These are phyloP conservation scores for Euura saliciscinereae DNA, from an alignment of 1,140 invertebrate species.

Conservation along the genomic window DNA sequence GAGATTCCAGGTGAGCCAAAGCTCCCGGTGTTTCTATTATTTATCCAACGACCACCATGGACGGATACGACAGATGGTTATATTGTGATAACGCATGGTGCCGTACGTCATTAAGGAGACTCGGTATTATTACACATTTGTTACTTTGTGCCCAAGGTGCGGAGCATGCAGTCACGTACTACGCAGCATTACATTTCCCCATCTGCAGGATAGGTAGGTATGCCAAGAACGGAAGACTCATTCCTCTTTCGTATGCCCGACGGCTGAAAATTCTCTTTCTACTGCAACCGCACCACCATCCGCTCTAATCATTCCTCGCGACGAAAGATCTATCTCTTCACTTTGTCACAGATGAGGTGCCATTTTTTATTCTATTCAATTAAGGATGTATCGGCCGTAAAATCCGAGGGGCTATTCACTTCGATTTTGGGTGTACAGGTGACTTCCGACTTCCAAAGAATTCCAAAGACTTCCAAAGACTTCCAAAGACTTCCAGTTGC, in stretches of 20 bases:
- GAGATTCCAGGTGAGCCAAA: not conserved
- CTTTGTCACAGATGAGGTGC: too few species aligned
- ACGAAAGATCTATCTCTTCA: too few species aligned
- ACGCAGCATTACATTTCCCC: not conserved
- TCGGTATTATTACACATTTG: not conserved
- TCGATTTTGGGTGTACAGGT: too few species aligned
- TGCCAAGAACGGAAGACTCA: not conserved
- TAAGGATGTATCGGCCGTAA: too few species aligned
- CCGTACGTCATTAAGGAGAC: not conserved
- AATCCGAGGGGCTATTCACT: too few species aligned
- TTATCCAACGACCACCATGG: not conserved
- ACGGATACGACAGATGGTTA: not conserved
- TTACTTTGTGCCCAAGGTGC: not conserved
- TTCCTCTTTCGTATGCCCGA: not conserved
- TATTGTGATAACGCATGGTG: not conserved
- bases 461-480: too few species aligned
- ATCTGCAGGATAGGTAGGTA: not conserved
- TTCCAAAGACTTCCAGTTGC: too few species aligned
- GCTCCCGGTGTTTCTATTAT: not conserved
- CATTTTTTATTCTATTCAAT: too few species aligned
- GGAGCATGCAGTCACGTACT: too few species aligned
- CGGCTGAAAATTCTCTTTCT: not conserved
- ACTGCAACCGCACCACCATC: too few species aligned
- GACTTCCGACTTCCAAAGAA: too few species aligned
- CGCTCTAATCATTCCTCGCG: too few species aligned